Evolutionary conservation across 23 tunicate species (phyloP).

Genomic region (Phallusia fumigata): DNA sequence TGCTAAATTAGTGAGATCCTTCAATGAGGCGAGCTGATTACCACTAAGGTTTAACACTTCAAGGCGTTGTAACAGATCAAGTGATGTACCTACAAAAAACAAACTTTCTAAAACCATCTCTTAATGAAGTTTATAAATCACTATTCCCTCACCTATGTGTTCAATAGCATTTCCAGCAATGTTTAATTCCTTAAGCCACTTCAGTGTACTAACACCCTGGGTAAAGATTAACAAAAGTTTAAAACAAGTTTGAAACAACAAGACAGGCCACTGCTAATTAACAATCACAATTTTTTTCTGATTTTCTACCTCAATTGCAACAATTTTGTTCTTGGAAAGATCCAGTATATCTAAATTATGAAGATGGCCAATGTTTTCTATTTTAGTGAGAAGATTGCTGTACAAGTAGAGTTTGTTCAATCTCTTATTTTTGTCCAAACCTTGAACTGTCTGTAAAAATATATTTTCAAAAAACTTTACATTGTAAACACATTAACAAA

Average conservation of each 20-base stretch:
- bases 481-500: not conserved
- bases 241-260: not conserved
- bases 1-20: constrained; percentile 71
- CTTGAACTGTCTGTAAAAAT: constrained; percentile 64
- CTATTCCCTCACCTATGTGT: constrained; percentile 30
- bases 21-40: constrained; percentile 64
- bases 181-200: constrained; percentile 63
- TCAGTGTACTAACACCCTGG: constrained; percentile 52
- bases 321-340: constrained; percentile 64
- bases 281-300: not conserved
- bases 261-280: not conserved
- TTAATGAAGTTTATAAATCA: not conserved
- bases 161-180: constrained; percentile 67
- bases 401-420: constrained; percentile 61
- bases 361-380: constrained; percentile 80
- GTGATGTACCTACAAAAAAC: constrained; percentile 7
- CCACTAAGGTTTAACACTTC: constrained; percentile 70
- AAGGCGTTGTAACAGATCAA: constrained; percentile 47
- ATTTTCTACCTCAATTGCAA: constrained; percentile 50
- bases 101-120: not conserved
- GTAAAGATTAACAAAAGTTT: not conserved
- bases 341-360: constrained; percentile 50
- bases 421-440: constrained; percentile 62
- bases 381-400: constrained; percentile 58
- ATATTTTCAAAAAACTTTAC: not conserved